These are phyloP conservation scores for Tiliacea citrago DNA, from an alignment of 2,888 invertebrate species.

Conservation along the genomic window DNA sequence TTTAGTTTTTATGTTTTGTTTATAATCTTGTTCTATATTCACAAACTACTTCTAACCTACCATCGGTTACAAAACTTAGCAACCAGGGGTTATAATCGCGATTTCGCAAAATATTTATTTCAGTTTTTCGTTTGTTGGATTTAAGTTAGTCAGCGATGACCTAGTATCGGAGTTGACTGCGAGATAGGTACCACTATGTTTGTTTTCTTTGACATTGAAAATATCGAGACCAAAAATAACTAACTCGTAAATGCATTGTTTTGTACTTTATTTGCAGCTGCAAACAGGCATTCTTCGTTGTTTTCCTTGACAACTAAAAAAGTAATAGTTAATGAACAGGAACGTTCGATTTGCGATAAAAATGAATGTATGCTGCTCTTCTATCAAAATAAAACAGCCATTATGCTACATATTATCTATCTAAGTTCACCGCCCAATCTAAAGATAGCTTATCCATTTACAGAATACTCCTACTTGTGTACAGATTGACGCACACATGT, in stretches of 20 bases:
- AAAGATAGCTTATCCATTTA: constrained; percentile 72
- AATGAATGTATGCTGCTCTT: constrained; percentile 38
- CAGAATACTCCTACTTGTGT: constrained; percentile 69
- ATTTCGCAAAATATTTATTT: neutral
- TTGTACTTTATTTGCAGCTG: constrained; percentile 11
- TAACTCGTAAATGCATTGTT: too few species aligned
- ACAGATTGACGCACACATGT: constrained; percentile 63
- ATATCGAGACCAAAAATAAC: neutral
- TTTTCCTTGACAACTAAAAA: neutral
- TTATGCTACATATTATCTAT: constrained; percentile 69
- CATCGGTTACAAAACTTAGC: neutral
- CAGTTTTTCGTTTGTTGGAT: neutral
- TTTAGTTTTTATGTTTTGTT: neutral
- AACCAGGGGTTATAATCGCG: neutral
- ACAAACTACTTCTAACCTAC: neutral
- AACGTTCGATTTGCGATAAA: constrained; percentile 39
- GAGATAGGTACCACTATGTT: neutral
- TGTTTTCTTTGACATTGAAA: neutral
- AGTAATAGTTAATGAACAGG: constrained; percentile 18
- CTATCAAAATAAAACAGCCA: constrained; percentile 70
- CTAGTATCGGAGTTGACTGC: neutral
- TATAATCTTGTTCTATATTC: neutral
- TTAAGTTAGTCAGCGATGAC: neutral
- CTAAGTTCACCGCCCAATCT: constrained; percentile 68
- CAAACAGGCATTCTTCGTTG: neutral